These are phyloP conservation scores for Conopomorpha cramerella DNA, from an alignment of 1,140 invertebrate genomes.

Conservation along the genomic window DNA sequence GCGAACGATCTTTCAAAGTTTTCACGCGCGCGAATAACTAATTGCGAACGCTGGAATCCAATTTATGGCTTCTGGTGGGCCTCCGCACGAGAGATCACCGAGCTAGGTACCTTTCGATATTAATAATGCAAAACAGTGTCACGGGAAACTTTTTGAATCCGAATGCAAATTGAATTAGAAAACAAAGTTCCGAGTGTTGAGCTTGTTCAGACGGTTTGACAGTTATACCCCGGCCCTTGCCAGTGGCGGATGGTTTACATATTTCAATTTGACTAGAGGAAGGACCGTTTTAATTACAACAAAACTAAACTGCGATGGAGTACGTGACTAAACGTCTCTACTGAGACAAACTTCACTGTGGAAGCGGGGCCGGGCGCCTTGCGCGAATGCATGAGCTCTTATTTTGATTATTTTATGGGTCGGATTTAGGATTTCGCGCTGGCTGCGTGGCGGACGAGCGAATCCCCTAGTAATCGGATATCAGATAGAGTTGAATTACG, in stretches of 20 bases:
- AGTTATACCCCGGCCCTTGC: too few species aligned
- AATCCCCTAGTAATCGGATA: conserved; percentile 38
- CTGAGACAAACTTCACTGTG: too few species aligned
- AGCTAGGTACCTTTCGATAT: conserved; percentile 53
- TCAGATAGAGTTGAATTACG: conserved; percentile 40
- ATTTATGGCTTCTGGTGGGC: conserved; percentile 57
- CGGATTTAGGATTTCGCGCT: too few species aligned
- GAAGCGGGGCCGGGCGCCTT: too few species aligned
- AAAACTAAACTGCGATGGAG: too few species aligned
- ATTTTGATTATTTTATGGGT: too few species aligned
- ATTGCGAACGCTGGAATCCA: conserved; percentile 60
- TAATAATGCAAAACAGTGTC: conserved; percentile 62
- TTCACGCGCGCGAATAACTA: conserved; percentile 60
- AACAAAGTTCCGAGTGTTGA: conserved; percentile 44
- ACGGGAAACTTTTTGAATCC: conserved; percentile 58
- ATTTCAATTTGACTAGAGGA: too few species aligned
- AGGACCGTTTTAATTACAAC: too few species aligned
- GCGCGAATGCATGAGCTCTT: too few species aligned
- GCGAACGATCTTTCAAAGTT: conserved; percentile 60
- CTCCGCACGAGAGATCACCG: conserved; percentile 52
- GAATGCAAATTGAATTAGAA: conserved; percentile 57
- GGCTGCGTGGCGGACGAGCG: conserved; percentile 15
- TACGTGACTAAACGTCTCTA: too few species aligned
- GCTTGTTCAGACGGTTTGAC: conserved; percentile 27
- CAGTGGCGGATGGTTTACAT: too few species aligned